phyloP scores from a whole-genome alignment of 2,888 invertebrate species.

The Ormyrus pomaceus region DNA sequence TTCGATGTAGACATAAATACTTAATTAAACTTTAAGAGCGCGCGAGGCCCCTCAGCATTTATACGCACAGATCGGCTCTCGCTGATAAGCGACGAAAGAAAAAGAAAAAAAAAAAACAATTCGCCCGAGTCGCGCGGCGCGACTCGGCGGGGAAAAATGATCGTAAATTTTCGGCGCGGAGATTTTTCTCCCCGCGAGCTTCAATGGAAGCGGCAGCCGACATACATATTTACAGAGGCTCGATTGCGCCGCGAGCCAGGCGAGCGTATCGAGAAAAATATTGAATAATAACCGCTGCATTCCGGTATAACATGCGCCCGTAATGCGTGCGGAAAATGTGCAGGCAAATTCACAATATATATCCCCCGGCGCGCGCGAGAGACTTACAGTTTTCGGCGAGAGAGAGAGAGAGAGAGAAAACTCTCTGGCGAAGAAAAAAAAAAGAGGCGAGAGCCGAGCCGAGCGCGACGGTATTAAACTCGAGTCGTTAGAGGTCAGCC shows the following conservation, averaged over 20 bases:
- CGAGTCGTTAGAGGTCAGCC: slow-evolving; percentile 39
- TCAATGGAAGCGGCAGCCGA: not conserved
- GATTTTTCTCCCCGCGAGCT: not conserved
- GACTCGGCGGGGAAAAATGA: not conserved
- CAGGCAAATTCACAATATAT: slow-evolving; percentile 32
- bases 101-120: no score
- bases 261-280: slow-evolving; percentile 66
- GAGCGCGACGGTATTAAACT: no score
- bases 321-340: slow-evolving; percentile 15
- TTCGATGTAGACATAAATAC: slow-evolving; percentile 1
- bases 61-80: not conserved
- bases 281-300: slow-evolving; percentile 70
- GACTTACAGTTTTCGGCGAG: slow-evolving; percentile 20
- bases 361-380: not conserved
- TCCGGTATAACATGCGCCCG: slow-evolving; percentile 58
- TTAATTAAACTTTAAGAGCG: no score
- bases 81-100: no score
- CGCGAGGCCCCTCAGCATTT: not conserved
- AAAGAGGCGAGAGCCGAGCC: no score
- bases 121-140: no score
- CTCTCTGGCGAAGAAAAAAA: no score
- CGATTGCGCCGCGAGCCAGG: slow-evolving; percentile 57
- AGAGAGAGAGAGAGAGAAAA: not conserved
- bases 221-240: not conserved
- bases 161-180: slow-evolving; percentile 19